Base-by-base conservation (phyloP, 2,113 vertebrate genomes). In the Syngnathoides biaculeatus region DNA sequence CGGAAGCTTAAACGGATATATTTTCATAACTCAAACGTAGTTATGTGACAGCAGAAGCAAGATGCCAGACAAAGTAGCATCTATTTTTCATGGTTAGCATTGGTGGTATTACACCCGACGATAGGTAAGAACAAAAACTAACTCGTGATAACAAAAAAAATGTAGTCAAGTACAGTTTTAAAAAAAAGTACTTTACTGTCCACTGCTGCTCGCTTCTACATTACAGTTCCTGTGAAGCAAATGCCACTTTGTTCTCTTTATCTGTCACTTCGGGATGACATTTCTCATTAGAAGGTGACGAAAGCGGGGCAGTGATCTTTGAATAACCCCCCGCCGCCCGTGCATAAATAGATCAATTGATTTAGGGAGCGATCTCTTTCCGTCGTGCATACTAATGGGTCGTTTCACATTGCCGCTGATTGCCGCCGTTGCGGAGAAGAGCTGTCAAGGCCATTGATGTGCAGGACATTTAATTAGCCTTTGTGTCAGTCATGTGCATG, bases 291-390 rank as follows among this genome's bases (percentile, higher is more conserved):
- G 79, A 75, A 77, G 75, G 67, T 59, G 88, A 82, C 87, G 86
- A 84, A 77, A 71, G 5, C 0, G 4, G 27, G 53, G 60, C 71
- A 82, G 26, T 74, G 80, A 86, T 84, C 68, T 86, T 80, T 67
- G 80, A 88, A 90, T 74, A 87, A 82, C 57, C 71, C 71, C 5
- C 43, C 43, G 4, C 15, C 43, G 1, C 50, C 47, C 76, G 63
- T 64, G 65, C 78, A 62, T 78, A 82, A 79, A 86, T 68, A 81
- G 78, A 88, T 88, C 80, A 75, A 67, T 82, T 76, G 82, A 85
- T 88, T 84, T 85, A 27, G 71, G 75, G 74, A 75, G 75, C 79
- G 70, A 69, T 80, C 22, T 53, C 67, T 64, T 52, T 64, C 35
- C 68, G 24, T 55, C 67, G 69, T 58, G 64, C 81, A 74, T 43